These are phyloP conservation scores for Tetranychus cinnabarinus DNA, from an alignment of 1,140 invertebrate species.

Conservation along the genomic window DNA sequence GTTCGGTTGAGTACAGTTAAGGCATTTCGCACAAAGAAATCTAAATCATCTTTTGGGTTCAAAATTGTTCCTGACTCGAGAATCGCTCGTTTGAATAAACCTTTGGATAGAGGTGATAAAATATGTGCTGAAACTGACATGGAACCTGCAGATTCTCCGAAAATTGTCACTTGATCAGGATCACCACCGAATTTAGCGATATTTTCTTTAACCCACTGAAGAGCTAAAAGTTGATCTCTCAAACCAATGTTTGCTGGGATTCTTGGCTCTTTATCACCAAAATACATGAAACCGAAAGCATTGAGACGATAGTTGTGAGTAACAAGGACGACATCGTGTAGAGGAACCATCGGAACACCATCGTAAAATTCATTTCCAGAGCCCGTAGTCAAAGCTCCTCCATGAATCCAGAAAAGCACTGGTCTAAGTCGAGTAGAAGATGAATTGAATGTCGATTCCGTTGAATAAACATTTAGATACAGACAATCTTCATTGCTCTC, in stretches of 20 bases:
- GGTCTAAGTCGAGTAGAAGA: not conserved
- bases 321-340: slow-evolving; percentile 75
- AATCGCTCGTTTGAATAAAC: slow-evolving; percentile 11
- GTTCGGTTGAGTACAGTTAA: not conserved
- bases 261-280: slow-evolving; percentile 31
- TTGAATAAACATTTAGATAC: not conserved
- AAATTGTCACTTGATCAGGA: slow-evolving; percentile 21
- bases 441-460: not conserved
- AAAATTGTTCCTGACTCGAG: slow-evolving; percentile 9
- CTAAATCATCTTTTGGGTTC: not conserved
- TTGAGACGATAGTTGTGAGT: slow-evolving; percentile 84
- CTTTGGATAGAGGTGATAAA: slow-evolving; percentile 27
- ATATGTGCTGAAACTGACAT: slow-evolving; percentile 30
- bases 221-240: not conserved
- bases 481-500: not conserved
- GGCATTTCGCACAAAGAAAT: not conserved
- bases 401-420: not conserved
- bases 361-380: not conserved
- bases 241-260: not conserved
- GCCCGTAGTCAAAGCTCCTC: not conserved
- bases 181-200: not conserved
- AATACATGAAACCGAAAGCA: slow-evolving; percentile 73
- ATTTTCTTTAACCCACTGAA: not conserved
- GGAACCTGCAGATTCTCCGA: slow-evolving; percentile 31
- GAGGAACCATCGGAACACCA: slow-evolving; percentile 36